Conservation (phyloP, 2,113 vertebrate species). For the Nothoprocta perdicaria region DNA sequence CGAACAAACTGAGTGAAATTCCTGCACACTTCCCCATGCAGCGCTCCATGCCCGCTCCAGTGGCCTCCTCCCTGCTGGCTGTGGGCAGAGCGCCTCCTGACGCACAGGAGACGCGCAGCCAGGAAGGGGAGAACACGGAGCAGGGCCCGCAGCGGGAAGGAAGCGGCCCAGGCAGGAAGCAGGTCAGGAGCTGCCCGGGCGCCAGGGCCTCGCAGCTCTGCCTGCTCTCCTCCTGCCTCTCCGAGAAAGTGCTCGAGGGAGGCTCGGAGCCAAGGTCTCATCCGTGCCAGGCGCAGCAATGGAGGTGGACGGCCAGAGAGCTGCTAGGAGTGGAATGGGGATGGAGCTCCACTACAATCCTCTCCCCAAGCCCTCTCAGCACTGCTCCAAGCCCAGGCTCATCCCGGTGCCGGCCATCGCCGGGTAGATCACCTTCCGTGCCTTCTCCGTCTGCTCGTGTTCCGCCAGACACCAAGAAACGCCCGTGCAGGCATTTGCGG, state of each 20-base stretch:
- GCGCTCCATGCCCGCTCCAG: background rate
- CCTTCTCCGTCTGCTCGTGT: slow-evolving; percentile 29
- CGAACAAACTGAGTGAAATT: no score
- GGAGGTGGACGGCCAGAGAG: slow-evolving; percentile 74
- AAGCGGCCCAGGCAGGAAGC: slow-evolving; percentile 29
- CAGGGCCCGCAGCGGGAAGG: background rate
- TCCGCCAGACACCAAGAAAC: background rate
- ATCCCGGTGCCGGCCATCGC: background rate
- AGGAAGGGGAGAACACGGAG: background rate
- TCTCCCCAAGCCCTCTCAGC: slow-evolving; percentile 76
- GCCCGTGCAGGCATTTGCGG: background rate
- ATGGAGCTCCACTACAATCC: slow-evolving; percentile 76
- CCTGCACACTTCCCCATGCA: rapidly evolving
- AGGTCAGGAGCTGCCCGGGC: slow-evolving; percentile 38
- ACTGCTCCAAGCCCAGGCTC: slow-evolving; percentile 75
- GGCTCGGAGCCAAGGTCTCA: background rate
- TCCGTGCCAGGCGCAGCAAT: background rate
- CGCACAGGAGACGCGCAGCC: background rate
- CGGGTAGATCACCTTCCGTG: slow-evolving; percentile 38
- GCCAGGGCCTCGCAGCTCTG: slow-evolving; percentile 23
- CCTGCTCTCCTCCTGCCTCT: slow-evolving; percentile 45
- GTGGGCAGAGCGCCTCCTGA: background rate
- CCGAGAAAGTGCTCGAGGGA: background rate
- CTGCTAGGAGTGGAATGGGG: slow-evolving; percentile 76
- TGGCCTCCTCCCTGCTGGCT: background rate